Evolutionary conservation across 2,888 invertebrate species (phyloP), one percentile per base, ranked within the genome.

Genomic region (Orthosia cruda): DNA sequence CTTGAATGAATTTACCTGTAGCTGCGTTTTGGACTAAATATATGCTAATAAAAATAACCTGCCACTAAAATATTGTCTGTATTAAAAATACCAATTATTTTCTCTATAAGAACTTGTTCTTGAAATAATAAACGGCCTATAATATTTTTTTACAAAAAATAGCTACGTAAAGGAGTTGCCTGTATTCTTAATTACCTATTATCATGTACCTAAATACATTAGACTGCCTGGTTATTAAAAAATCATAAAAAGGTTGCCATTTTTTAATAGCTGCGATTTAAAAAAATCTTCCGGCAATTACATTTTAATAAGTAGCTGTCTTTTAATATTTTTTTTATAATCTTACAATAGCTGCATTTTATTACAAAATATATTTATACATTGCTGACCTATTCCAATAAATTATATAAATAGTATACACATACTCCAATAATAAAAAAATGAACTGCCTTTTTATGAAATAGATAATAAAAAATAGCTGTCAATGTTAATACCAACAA

Each of bases 241-340:
- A 52, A 52, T 40, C 16, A 9, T 32, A 58, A 63, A 74, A 77
- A 72, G 71, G 71, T n/a, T 74, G 77, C 67, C 57, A n/a, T 50
- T 45, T 68, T 15, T 13, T 50, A 50, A 40, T 75, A 13, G 40
- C 66, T 65, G 40, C n/a, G 4, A 3, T 49, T 16, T n/a, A 57
- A 57, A 16, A 40, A 47, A 54, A 5, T 0, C 15, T 20, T 45
- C 12, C 4, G n/a, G 73, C 9, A 9, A 40, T 16, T 50, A 23
- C 9, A 50, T 49, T 16, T 13, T 0, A 64, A 45, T 49, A 40
- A n/a, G 3, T 57, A 57, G 49, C 55, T 57, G 23, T 71, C 11
- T 54, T 55, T 23, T 23, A 15, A 23, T 4, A 9, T 54, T 3
- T 54, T 54, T 40, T 58, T 4, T n/a, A 40, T 18, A 40, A 26